Percentiles rank a stretch among this genome's conserved stretches.
Evolutionary conservation across 2,888 invertebrate species (phyloP).

Genomic region (Cheilosia impressa): DNA sequence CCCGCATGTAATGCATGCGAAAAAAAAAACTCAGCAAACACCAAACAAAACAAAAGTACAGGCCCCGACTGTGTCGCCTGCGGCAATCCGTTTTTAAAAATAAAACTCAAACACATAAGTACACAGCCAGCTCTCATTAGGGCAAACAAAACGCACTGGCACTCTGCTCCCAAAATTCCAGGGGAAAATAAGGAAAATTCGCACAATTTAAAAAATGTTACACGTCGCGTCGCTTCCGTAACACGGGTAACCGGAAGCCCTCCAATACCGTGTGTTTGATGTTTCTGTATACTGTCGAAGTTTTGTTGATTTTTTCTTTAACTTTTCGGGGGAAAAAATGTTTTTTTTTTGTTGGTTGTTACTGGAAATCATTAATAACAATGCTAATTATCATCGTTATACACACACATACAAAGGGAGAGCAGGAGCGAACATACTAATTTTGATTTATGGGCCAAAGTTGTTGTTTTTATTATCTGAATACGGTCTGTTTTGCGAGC

Average conservation of each 20-base stretch:
- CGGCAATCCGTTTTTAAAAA: conserved; percentile 43
- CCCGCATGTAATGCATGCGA: background rate
- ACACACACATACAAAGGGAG: conserved; percentile 25
- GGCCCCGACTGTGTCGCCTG: conserved; percentile 57
- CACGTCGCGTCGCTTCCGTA: conserved; percentile 41
- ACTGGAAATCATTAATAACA: conserved; percentile 68
- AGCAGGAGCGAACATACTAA: conserved; percentile 58
- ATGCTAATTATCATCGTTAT: conserved; percentile 71
- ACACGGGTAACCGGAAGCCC: conserved; percentile 59
- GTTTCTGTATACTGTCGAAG: conserved; percentile 7
- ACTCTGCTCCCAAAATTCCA: background rate
- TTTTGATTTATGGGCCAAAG: conserved; percentile 70
- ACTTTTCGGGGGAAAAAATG: background rate
- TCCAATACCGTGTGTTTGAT: conserved; percentile 22
- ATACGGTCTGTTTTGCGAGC: background rate
- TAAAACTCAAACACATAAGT: conserved; percentile 7
- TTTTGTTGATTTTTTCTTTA: conserved; percentile 28
- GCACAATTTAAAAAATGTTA: conserved; percentile 25
- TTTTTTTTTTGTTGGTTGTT: background rate
- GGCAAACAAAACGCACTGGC: conserved; percentile 13
- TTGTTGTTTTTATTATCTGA: conserved; percentile 57
- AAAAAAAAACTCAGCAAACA: background rate
- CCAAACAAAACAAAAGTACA: conserved; percentile 32
- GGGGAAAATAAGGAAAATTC: conserved; percentile 13
- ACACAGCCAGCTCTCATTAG: conserved; percentile 4